Conservation (phyloP, 2,888 invertebrate genomes). For the Megamerina dolium region DNA sequence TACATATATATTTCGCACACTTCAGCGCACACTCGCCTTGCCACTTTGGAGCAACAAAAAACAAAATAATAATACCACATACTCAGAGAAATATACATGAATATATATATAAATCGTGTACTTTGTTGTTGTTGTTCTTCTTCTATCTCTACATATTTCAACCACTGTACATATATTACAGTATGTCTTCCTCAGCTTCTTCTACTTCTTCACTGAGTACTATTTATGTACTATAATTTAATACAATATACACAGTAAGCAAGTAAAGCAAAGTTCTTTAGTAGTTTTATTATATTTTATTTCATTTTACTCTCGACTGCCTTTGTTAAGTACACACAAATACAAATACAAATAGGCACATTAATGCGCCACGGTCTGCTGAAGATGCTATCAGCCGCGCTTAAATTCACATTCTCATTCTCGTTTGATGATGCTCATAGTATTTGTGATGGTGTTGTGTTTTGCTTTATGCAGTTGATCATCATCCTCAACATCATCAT, state of each 20-base stretch:
- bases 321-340: slow-evolving; percentile 4
- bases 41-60: background rate
- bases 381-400: too few relatives aligned
- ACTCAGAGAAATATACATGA: too few relatives aligned
- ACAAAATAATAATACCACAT: too few relatives aligned
- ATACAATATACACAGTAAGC: too few relatives aligned
- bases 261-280: background rate
- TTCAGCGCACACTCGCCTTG: background rate
- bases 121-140: too few relatives aligned
- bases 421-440: background rate
- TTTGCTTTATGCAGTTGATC: too few relatives aligned
- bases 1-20: background rate
- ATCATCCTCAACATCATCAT: too few relatives aligned
- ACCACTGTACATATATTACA: too few relatives aligned
- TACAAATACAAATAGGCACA: slow-evolving; percentile 1
- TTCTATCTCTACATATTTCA: too few relatives aligned
- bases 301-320: slow-evolving; percentile 6
- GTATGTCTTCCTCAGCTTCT: slow-evolving; percentile 1
- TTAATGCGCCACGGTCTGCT: slow-evolving; percentile 24
- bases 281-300: slow-evolving; percentile 1
- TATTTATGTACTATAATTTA: too few relatives aligned
- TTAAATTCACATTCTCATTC: too few relatives aligned
- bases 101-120: too few relatives aligned
- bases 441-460: background rate
- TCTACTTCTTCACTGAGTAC: background rate